A percentile compares a stretch with the other conserved stretches of the same genome.
Evolutionary conservation across 2,888 invertebrate species (phyloP).

Genomic region (Acleris holmiana): DNA sequence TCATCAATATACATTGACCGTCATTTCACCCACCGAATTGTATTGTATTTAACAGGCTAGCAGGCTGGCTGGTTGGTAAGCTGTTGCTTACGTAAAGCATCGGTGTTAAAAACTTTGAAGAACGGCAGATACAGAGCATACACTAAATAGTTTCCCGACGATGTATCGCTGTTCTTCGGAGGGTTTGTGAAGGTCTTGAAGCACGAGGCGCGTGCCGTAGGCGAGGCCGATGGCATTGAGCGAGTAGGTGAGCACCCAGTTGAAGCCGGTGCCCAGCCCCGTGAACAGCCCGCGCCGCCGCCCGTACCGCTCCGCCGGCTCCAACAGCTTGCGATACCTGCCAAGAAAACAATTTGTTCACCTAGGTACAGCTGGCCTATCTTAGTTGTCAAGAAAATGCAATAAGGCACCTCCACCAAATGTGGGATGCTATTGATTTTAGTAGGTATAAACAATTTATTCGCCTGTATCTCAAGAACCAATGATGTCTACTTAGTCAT

Average conservation of each 20-base stretch:
- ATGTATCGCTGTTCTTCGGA: constrained; percentile 50
- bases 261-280: constrained; percentile 84
- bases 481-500: no score
- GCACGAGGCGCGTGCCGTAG: constrained; percentile 86
- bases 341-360: background rate
- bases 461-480: no score
- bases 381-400: no score
- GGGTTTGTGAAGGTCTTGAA: constrained; percentile 78
- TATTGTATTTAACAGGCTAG: no score
- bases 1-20: no score
- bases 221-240: constrained; percentile 87
- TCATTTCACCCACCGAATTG: no score
- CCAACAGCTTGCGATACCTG: constrained; percentile 68
- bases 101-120: background rate
- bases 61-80: no score
- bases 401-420: no score
- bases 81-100: no score
- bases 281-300: constrained; percentile 83
- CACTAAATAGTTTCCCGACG: constrained; percentile 26
- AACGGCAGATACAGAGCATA: background rate
- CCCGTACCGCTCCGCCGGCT: constrained; percentile 81
- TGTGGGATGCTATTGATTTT: no score
- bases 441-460: no score
- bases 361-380: no score
- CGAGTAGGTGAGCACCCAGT: constrained; percentile 86